These are phyloP conservation scores for Ficedula albicollis DNA, from an alignment of 2,797 vertebrate species.

Conservation along the genomic window DNA sequence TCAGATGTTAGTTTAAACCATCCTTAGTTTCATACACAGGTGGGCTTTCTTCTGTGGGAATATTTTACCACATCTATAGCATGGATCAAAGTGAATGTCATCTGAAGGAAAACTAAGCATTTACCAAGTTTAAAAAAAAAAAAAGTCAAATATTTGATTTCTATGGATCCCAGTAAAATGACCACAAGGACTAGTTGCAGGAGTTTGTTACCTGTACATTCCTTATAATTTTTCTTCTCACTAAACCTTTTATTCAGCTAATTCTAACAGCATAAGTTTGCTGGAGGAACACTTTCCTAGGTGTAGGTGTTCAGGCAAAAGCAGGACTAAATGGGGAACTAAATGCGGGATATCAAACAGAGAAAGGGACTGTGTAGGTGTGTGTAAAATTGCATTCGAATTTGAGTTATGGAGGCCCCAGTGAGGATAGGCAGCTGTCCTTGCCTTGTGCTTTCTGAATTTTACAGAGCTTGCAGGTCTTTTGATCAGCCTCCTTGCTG, in stretches of 20 bases:
- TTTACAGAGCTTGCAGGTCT: background rate
- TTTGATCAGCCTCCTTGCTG: background rate
- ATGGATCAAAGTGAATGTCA: background rate
- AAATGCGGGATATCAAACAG: background rate
- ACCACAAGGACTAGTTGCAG: background rate
- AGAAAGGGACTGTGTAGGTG: background rate
- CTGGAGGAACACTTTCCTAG: background rate
- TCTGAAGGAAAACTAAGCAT: background rate
- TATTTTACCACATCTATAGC: background rate
- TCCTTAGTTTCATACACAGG: background rate
- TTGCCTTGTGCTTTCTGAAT: background rate
- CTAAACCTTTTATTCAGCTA: background rate
- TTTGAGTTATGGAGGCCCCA: background rate
- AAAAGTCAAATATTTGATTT: background rate
- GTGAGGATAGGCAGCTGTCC: background rate
- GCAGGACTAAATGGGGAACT: background rate
- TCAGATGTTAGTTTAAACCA: background rate
- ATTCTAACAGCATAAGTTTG: background rate
- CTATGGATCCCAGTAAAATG: background rate
- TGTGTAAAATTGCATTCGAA: background rate
- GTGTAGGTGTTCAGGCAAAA: background rate
- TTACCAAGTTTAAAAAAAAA: background rate
- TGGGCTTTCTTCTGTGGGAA: background rate
- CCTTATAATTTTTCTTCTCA: background rate
- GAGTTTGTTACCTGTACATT: background rate